Percentiles rank a stretch among this genome's conserved stretches.
phyloP scores from a whole-genome alignment of 2,797 vertebrate species.

The Peromyscus attwateri region DNA sequence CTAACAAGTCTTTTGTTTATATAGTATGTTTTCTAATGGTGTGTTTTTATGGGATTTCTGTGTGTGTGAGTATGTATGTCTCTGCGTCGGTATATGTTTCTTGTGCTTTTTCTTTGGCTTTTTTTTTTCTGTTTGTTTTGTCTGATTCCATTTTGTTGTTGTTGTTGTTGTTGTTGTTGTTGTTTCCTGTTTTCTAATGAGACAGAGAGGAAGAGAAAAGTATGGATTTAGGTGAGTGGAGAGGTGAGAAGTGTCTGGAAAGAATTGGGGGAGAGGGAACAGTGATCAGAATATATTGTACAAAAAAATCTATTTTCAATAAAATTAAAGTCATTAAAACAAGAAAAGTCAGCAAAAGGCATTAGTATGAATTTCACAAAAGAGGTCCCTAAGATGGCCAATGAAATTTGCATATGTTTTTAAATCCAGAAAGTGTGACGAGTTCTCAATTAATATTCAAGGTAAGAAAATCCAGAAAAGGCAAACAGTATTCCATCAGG shows the following conservation, averaged over 20 bases:
- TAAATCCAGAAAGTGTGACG: neutral
- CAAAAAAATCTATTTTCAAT: neutral
- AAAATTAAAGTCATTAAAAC: neutral
- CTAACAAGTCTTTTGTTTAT: no score
- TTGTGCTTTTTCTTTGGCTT: neutral
- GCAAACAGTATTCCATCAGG: neutral
- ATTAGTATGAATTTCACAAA: neutral
- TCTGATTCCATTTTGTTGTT: neutral
- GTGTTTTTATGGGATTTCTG: neutral
- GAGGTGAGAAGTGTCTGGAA: neutral
- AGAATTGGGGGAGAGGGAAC: neutral
- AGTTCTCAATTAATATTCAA: slow-evolving; percentile 21
- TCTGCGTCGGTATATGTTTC: neutral
- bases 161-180: neutral
- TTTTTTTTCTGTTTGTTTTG: neutral
- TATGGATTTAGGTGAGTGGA: neutral
- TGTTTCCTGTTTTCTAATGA: neutral
- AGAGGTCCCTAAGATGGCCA: neutral
- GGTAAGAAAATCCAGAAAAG: neutral
- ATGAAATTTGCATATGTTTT: neutral
- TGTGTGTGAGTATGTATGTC: neutral
- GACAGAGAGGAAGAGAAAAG: neutral
- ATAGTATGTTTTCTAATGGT: neutral
- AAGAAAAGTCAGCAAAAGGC: neutral
- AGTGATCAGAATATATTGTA: neutral